phyloP scores from a whole-genome alignment of 2,113 vertebrate species.

The Rhabdornis inornatus region DNA sequence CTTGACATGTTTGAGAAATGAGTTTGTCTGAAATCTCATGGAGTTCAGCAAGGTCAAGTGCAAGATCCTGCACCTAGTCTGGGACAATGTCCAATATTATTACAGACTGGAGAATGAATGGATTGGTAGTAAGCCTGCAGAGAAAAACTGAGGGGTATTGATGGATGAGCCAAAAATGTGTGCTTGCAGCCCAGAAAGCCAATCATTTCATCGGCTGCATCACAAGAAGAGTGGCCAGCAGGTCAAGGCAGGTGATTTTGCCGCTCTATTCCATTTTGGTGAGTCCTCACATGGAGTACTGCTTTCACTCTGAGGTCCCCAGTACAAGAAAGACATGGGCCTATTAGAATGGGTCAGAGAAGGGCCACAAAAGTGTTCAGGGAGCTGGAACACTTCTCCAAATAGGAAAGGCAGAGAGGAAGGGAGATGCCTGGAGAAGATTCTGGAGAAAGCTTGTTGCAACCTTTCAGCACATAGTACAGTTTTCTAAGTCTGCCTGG shows the following conservation, averaged over 20 bases:
- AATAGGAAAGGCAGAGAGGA: background rate
- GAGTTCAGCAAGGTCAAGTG: background rate
- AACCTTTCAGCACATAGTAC: background rate
- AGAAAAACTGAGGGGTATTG: background rate
- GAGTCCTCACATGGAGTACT: background rate
- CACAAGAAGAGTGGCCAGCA: background rate
- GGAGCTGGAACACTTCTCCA: background rate
- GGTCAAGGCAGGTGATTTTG: background rate
- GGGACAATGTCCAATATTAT: background rate
- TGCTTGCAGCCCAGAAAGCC: background rate
- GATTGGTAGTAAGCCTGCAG: background rate
- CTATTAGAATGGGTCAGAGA: background rate
- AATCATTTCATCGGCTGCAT: fast-evolving
- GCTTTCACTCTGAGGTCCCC: background rate
- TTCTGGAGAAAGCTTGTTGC: background rate
- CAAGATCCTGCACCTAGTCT: background rate
- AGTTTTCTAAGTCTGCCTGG: background rate
- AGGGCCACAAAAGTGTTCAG: background rate
- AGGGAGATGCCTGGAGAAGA: background rate
- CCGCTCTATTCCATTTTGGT: background rate
- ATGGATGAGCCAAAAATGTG: background rate
- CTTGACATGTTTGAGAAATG: background rate
- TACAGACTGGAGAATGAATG: background rate
- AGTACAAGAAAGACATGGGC: background rate
- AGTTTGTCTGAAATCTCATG: background rate